Percentiles rank a stretch among this genome's conserved stretches.
Evolutionary conservation across 2,888 invertebrate species (phyloP).

Genomic region (Phaonia tiefii): DNA sequence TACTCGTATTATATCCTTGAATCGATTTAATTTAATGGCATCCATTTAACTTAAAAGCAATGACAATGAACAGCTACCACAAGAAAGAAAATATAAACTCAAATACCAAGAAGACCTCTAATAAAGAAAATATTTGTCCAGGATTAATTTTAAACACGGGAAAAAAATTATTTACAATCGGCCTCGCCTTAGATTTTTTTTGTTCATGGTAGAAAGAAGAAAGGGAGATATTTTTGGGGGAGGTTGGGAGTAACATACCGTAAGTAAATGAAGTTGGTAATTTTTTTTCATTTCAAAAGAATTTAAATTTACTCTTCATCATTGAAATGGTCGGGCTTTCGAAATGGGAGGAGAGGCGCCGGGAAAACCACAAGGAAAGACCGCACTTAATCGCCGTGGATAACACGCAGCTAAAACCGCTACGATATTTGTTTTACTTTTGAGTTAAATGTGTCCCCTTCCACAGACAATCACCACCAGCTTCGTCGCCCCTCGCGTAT

Average conservation of each 20-base stretch:
- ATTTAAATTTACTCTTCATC: constrained; percentile 66
- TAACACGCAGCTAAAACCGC: constrained; percentile 78
- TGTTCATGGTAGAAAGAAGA: constrained; percentile 23
- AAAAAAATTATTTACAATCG: constrained; percentile 55
- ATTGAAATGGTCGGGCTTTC: constrained; percentile 38
- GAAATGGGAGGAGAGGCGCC: constrained; percentile 47
- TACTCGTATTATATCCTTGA: background rate
- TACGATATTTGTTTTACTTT: constrained; percentile 69
- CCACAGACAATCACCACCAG: background rate
- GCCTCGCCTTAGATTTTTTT: constrained; percentile 72
- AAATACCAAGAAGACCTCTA: constrained; percentile 45
- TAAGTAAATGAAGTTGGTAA: constrained; percentile 58
- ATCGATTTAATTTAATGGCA: constrained; percentile 79
- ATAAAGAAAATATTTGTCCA: constrained; percentile 77
- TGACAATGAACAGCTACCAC: constrained; percentile 59
- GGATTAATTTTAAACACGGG: constrained; percentile 75
- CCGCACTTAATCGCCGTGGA: constrained; percentile 76
- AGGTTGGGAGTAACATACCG: constrained; percentile 32
- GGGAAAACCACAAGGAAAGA: constrained; percentile 71
- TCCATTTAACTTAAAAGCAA: constrained; percentile 78
- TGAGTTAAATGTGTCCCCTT: background rate
- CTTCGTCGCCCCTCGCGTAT: background rate
- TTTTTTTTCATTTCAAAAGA: constrained; percentile 59
- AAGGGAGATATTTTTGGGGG: constrained; percentile 49
- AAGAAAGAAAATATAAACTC: too few species aligned